Evolutionary conservation across 2,888 invertebrate genomes (phyloP), one percentile per base, ranked within the genome.

Genomic region (Drosophila basisetae): DNA sequence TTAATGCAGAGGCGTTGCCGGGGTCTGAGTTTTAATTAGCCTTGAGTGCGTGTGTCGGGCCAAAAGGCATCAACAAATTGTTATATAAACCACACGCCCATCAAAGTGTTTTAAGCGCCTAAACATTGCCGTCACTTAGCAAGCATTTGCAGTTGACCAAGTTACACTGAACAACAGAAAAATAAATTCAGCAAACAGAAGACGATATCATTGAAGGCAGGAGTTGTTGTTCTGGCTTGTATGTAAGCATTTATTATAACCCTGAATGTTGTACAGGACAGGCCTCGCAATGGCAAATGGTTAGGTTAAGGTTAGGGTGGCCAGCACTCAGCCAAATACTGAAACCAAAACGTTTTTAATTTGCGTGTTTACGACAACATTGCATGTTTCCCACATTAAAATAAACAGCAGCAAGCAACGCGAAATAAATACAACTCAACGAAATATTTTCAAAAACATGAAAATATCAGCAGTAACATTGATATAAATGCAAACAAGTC

Each of bases 11-110:
- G 84, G 86, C 87, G 73, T 85, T 80, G 79, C 74, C 82, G 43
- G 54, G 64, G 84, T 69, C 74, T 69, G 84, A 70, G 82, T 84
- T 89, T 86, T 86, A 86, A 86, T 86, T 86, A 86, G 85, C 80
- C 82, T 84, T 84, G 88, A 86, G 90, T 89, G 85, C 85, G 85
- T 89, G 89, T 75, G 76, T 67, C 67, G 64, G 65, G 76, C 67
- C 74, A 75, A 89, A 88, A 84, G 79, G 76, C 86, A 86, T 76
- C 73, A 79, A 82, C 87, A 87, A 85, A 89, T 86, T 82, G 85
- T 89, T 86, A 89, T 80, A 84, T 87, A 82, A 89, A 72, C 76
- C 76, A 68, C 87, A 82, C 73, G 75, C 89, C 82, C 69, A 79
- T 68, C 86, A 84, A 89, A 84, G 66, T 82, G 74, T 72, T 89